Evolutionary conservation across 2,888 invertebrate genomes (phyloP).

Genomic region (Schrankia costaestrigalis): DNA sequence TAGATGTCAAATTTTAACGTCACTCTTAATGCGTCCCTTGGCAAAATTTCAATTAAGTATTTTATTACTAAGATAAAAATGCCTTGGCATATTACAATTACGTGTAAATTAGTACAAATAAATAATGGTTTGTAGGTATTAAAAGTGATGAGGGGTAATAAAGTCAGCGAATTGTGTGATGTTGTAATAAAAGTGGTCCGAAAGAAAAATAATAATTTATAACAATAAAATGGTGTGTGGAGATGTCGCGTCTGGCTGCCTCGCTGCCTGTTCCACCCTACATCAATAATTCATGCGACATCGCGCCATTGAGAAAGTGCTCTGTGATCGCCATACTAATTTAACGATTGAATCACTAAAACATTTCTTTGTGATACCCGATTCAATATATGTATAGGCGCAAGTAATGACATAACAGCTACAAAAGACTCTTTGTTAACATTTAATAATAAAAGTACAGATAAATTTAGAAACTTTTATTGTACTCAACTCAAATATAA

Average conservation of each 20-base stretch:
- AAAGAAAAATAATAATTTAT: slow-evolving; percentile 57
- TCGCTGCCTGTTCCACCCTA: slow-evolving; percentile 44
- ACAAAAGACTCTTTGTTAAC: slow-evolving; percentile 23
- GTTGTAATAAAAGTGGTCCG: slow-evolving; percentile 48
- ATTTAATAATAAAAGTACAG: slow-evolving; percentile 16
- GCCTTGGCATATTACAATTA: slow-evolving; percentile 27
- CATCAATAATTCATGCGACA: slow-evolving; percentile 76
- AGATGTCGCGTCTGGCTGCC: slow-evolving; percentile 39
- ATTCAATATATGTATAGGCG: slow-evolving; percentile 23
- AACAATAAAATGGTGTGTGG: slow-evolving; percentile 60
- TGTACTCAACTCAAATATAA: slow-evolving; percentile 4
- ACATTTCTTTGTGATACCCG: slow-evolving; percentile 46
- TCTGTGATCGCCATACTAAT: slow-evolving; percentile 77
- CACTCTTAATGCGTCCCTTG: slow-evolving; percentile 40
- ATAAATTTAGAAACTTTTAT: slow-evolving; percentile 2
- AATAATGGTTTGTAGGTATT: slow-evolving; percentile 32
- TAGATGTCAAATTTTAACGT: slow-evolving; percentile 31
- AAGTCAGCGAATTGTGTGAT: slow-evolving; percentile 45
- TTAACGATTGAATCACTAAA: slow-evolving; percentile 62
- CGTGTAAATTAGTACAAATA: slow-evolving; percentile 36
- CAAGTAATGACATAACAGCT: slow-evolving; percentile 27
- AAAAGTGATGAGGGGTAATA: slow-evolving; percentile 39
- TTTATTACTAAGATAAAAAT: slow-evolving; percentile 34
- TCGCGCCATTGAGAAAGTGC: slow-evolving; percentile 78
- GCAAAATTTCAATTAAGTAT: slow-evolving; percentile 47